Conservation (phyloP, 2,113 vertebrate species). For the Epinephelus fuscoguttatus region DNA sequence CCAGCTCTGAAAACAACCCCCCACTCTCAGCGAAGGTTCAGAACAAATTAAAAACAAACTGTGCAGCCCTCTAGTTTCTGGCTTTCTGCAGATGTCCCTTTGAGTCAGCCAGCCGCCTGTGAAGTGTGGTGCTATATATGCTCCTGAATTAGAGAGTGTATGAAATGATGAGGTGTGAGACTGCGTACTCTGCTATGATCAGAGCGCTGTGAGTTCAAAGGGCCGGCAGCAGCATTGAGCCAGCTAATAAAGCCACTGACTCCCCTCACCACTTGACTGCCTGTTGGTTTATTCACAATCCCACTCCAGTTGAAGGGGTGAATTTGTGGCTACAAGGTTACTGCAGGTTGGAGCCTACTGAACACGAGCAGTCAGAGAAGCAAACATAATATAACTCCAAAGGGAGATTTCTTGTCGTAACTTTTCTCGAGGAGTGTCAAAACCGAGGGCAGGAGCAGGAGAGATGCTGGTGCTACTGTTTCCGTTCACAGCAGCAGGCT, state of each 20-base stretch:
- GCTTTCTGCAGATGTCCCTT: constrained; percentile 71
- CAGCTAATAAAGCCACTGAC: constrained; percentile 82
- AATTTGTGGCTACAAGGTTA: constrained; percentile 83
- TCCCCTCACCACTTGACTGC: constrained; percentile 74
- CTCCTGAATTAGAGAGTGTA: constrained; percentile 77
- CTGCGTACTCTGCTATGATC: constrained; percentile 82
- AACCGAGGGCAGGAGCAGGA: constrained; percentile 38
- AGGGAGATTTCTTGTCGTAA: constrained; percentile 58
- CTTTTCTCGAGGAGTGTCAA: constrained; percentile 51
- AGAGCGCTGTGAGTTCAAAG: constrained; percentile 84
- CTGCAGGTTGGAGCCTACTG: constrained; percentile 63
- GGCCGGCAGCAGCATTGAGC: constrained; percentile 67
- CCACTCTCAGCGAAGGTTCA: constrained; percentile 47
- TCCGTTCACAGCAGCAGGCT: constrained; percentile 34
- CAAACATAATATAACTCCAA: constrained; percentile 65
- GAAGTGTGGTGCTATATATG: constrained; percentile 73
- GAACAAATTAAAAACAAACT: constrained; percentile 70
- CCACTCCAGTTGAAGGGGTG: constrained; percentile 76
- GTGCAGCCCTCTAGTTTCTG: constrained; percentile 51
- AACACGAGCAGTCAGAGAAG: constrained; percentile 40
- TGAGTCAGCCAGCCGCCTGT: constrained; percentile 66
- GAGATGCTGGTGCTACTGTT: constrained; percentile 56
- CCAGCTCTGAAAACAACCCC: constrained; percentile 49
- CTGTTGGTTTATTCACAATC: constrained; percentile 76
- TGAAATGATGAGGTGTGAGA: constrained; percentile 86